Conservation (phyloP, 2,797 vertebrate genomes). For the Vipera latastei region DNA sequence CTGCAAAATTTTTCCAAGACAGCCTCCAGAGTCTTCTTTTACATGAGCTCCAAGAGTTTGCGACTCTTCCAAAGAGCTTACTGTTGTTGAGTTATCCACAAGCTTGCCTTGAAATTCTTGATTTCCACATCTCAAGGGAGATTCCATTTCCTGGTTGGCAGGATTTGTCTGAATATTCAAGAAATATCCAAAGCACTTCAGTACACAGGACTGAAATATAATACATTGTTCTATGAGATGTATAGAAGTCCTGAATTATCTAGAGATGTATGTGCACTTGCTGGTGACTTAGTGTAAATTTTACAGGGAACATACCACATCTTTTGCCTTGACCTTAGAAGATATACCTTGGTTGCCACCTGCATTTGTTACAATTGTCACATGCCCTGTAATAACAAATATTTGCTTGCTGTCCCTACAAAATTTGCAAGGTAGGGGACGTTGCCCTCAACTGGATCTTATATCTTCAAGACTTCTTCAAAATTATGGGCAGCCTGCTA, state of each 20-base stretch:
- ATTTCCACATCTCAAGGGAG: not conserved
- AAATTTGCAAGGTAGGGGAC: constrained; percentile 41
- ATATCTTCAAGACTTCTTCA: constrained; percentile 53
- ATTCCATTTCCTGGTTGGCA: constrained; percentile 44
- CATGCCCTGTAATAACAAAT: constrained; percentile 59
- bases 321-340: constrained; percentile 51
- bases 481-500: constrained; percentile 47
- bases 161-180: constrained; percentile 37
- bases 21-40: constrained; percentile 54
- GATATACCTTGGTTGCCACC: not conserved
- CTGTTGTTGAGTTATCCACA: constrained; percentile 48
- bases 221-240: constrained; percentile 36
- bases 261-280: not conserved
- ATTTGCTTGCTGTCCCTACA: constrained; percentile 62
- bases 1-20: constrained; percentile 45
- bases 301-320: constrained; percentile 41
- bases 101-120: constrained; percentile 34
- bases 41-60: constrained; percentile 29
- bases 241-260: constrained; percentile 21
- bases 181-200: constrained; percentile 26
- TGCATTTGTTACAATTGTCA: not conserved
- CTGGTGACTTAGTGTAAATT: not conserved
- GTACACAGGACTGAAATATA: constrained; percentile 27
- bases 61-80: constrained; percentile 40
- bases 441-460: constrained; percentile 53